Base-by-base conservation (phyloP, 2,797 vertebrate genomes). In the Thamnophis elegans region DNA sequence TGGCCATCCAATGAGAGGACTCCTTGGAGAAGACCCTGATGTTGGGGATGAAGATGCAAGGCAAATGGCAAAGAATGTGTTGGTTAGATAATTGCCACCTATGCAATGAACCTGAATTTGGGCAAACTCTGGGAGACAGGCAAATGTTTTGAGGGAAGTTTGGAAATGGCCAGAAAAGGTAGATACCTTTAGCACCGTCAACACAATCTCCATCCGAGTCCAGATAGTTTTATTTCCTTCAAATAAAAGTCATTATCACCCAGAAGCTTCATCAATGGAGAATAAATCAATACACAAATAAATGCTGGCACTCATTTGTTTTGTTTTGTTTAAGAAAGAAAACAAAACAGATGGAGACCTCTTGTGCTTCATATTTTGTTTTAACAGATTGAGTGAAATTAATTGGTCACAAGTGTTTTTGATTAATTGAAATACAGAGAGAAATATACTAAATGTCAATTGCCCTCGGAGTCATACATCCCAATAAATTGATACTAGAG, bases 351-450 rank as follows among this genome's bases (percentile, higher is more conserved):
- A 53, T 53, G 47, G 47, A 85, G 51, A 51, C 42, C 68, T 73
- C 32, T 73, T 53, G 25, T 14, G 11, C 82, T 85, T 51, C 42
- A 26, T 26, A 14, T 51, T 26, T 85, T 53, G 4, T 53, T 26
- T 85, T 85, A 26, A 25, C 82, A 26, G 82, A 73, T 73, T 73
- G 68, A 36, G 32, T 32, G 36, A 73, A 26, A 7, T 88, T 68
- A 91, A 18, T 14, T 91, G 55, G 89, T 8, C 60, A 92, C 90
- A 86, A 18, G 1, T 96, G 88, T 92, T 96, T 96, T 94, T 86
- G 91, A 16, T 95, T 36, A 95, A 95, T 93, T 95, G 51, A 95
- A 91, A 96, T 95, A 94, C 95, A 96, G 85, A 89, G 10, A 3
- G 1, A 91, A 95, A 96, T 36, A 95, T 36, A 6, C 16, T 47